Evolutionary conservation across 2,797 vertebrate species (phyloP), one percentile per base, ranked within the genome.

Genomic region (Tauraco hartlaubi): DNA sequence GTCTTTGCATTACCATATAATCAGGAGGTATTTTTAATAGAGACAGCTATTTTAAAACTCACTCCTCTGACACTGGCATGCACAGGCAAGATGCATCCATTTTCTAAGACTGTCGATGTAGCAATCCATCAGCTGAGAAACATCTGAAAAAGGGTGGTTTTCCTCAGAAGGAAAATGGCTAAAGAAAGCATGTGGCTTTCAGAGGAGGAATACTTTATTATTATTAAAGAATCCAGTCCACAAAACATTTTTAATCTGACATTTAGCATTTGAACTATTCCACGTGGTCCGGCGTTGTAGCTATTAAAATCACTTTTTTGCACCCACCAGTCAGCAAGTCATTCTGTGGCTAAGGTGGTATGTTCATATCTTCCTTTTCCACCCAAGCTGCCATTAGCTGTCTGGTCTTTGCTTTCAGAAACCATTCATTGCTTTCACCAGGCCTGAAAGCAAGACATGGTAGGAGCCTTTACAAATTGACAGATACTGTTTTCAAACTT

Each of bases 121-220:
- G 95, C 92, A 91, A 94, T 87, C 91, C 92, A 80, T 96, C 92
- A 89, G 82, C 93, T 96, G 94, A 94, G 94, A 94, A 96, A 89
- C 69, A 86, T 97, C 94, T 96, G 96, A 89, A 90, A 89, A 96
- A 96, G 84, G 52, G 39, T 43, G 64, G 61, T 68, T 82, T 95
- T 94, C 68, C 82, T 91, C 94, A 90, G 95, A 97, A 97, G 95
- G 51, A 86, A 78, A 94, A 92, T 88, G 94, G 71, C 82, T 95
- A 91, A 97, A 93, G 96, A 96, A 96, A 97, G 86, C 88, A 85
- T 76, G 89, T 74, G 91, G 91, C 80, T 97, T 96, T 96, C 95
- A 97, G 55, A 43, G 31, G 49, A 94, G 94, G 83, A 96, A 94
- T 83, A 96, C 89, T 68, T 61, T 85, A 63, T 93, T 97, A 80